phyloP scores from a whole-genome alignment of 1,140 invertebrate genomes.

The Caerostris darwini region DNA sequence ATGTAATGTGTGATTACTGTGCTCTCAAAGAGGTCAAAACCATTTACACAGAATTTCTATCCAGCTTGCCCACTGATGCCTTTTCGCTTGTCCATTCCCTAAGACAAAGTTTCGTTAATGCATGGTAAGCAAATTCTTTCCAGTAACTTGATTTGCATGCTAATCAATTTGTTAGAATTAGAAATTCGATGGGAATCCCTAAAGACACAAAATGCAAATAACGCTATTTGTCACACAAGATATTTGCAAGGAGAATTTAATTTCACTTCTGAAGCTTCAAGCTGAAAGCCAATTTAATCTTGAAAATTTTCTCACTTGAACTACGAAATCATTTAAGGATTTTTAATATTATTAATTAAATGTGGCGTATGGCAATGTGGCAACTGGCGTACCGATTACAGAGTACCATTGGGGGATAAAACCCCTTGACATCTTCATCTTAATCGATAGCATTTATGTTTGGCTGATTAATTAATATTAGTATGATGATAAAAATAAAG shows the following conservation, averaged over 20 bases:
- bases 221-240: no score
- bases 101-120: background rate
- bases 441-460: no score
- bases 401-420: no score
- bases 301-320: no score
- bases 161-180: background rate
- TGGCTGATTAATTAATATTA: no score
- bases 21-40: background rate
- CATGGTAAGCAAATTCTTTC: constrained; percentile 2
- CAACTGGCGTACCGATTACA: no score
- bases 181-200: background rate
- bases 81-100: background rate
- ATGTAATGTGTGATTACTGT: background rate
- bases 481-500: no score
- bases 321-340: no score
- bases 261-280: background rate
- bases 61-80: background rate
- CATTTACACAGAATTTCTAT: background rate
- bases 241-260: background rate
- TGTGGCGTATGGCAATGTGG: no score
- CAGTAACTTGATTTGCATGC: background rate
- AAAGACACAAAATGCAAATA: background rate
- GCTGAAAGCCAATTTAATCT: no score
- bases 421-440: no score
- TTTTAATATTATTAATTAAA: no score